Base-by-base conservation (phyloP, 1,140 invertebrate species). In the Aethina tumida region DNA sequence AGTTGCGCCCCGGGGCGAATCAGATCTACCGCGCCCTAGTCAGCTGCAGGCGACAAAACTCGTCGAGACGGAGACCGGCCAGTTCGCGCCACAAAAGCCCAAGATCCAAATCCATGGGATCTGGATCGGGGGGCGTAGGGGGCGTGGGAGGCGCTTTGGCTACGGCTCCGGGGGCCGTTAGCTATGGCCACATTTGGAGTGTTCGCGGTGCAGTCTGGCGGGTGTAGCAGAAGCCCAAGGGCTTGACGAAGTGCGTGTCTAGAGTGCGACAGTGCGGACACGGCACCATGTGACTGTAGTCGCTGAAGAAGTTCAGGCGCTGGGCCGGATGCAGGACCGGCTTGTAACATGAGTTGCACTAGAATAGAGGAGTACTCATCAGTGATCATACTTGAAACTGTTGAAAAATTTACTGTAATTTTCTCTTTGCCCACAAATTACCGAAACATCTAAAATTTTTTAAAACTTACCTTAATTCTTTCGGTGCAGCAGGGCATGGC, bases 161-260 rank as follows among this genome's bases (percentile, higher is more conserved):
- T 24, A 49, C 39, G 30, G 41, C 51, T 36, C 41, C 31, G 47
- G 53, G 52, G 57, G 56, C 58, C 53, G 50, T 68, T 70, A 77
- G 83, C 84, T 86, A 88, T 79, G 83, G 82, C 81, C 82, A 84
- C 73, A 75, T 73, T 64, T 74, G 75, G 59, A 71, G 76, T 13
- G 76, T 63, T 59, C 77, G 77, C 56, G 71, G 73, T 40, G 70
- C 65, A n/a, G n/a, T n/a, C 58, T 78, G 73, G 63, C 81, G 79
- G 49, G 78, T 76, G 70, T 80, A 87, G 68, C 81, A 86, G 62
- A 75, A 76, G 19, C 74, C 68, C 49, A 93, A 65, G 9, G 87
- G 84, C 66, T 95, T 94, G 41, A 94, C 88, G 65, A 96, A 96
- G 68, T 97, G 92, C 20, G 84, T 84, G 66, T 95, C 92, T 41